These are phyloP conservation scores for Bujurquina vittata DNA, from an alignment of 2,113 vertebrate species.

Conservation along the genomic window DNA sequence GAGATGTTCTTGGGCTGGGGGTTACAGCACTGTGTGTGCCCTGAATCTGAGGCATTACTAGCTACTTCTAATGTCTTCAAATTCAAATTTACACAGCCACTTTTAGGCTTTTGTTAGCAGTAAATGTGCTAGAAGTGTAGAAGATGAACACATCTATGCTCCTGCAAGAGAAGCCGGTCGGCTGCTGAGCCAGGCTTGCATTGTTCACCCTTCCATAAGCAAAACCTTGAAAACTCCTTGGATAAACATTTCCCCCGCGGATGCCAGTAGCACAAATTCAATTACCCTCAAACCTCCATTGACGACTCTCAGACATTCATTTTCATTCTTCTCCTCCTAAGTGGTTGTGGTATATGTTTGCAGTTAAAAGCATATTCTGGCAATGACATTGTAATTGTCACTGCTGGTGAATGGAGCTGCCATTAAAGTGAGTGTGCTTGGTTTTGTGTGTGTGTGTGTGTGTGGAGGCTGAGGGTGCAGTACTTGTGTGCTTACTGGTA, in stretches of 20 bases:
- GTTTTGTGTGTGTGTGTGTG: neutral
- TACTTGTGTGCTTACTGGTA: slow-evolving; percentile 15
- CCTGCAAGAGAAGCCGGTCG: neutral
- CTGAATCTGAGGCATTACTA: no score
- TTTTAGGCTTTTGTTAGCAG: neutral
- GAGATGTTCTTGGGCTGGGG: neutral
- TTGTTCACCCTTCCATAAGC: slow-evolving; percentile 32
- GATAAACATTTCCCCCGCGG: slow-evolving; percentile 17
- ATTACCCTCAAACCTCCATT: slow-evolving; percentile 32
- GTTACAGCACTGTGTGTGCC: no score
- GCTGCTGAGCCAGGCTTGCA: neutral
- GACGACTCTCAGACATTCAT: slow-evolving; percentile 11
- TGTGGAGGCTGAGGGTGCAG: neutral
- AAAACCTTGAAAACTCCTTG: slow-evolving; percentile 54
- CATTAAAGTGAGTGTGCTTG: neutral
- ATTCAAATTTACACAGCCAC: neutral
- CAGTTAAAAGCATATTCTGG: slow-evolving; percentile 12
- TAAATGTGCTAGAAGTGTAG: neutral
- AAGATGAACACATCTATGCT: no score
- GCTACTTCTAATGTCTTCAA: neutral
- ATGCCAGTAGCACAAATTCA: slow-evolving; percentile 13
- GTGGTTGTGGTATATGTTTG: neutral
- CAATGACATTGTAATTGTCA: slow-evolving; percentile 16
- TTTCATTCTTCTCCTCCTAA: neutral
- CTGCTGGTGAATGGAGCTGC: slow-evolving; percentile 8